Base-by-base conservation (phyloP, 2,888 invertebrate genomes). In the Hyles lineata region DNA sequence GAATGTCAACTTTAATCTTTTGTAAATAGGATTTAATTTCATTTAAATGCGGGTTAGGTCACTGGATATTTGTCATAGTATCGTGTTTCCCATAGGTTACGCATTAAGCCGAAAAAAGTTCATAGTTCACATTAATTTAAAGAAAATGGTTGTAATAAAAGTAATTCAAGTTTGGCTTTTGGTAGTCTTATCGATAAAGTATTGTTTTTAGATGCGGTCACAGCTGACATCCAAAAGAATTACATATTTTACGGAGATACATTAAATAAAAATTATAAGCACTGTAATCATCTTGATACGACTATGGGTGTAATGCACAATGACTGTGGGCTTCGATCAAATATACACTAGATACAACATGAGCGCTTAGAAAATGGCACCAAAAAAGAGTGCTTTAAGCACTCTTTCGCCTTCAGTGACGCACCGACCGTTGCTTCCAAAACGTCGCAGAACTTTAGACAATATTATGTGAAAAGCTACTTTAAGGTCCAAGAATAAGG, bases 111-210 rank as follows among this genome's bases (percentile, higher is more conserved):
- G 32, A 43, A 63, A 23, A 50, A 67, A 67, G 67, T 67, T 67
- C 67, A 67, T 5, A 67, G 67, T 67, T 67, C 67, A 67, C 67
- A 67, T 67, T 67, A 50, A 67, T 67, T 50, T 67, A 50, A 23
- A 67, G 21, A 50, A 17, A 67, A 67, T 50, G 50, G 50, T 23
- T 50, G 50, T 67, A 17, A 67, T 67, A 67, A 50, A 67, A 50
- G 67, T 67, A 67, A 50, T 67, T 67, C 23, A 43, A 43, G 23
- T 15, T 23, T 23, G 43, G 50, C 43, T 50, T 50, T 67, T 67
- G 50, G 50, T 43, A 50, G 67, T 67, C 50, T 50, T 23, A 67
- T 43, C 50, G 17, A 50, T 67, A 67, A 67, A 50, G 50, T 67
- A 67, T 50, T 23, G 23, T 50, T 6, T 23, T 67, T 67, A 6